Evolutionary conservation across 2,797 vertebrate genomes (phyloP).

Genomic region (Micropoecilia bifurca): DNA sequence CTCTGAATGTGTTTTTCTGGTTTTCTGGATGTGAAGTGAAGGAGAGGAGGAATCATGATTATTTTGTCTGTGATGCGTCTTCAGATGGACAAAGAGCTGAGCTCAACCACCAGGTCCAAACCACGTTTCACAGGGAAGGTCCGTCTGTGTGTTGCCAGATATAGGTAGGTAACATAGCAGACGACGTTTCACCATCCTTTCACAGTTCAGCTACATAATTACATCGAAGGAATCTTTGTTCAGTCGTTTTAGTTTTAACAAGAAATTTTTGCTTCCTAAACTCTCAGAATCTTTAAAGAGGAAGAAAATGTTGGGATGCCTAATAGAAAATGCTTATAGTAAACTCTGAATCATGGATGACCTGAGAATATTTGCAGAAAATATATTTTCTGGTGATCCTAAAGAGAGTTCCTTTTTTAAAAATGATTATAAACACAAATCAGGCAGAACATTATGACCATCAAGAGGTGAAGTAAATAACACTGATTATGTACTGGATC

Average conservation of each 20-base stretch:
- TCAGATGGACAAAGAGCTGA: conserved; percentile 95
- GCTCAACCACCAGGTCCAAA: conserved; percentile 88
- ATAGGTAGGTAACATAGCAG: conserved; percentile 84
- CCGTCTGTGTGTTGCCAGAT: conserved; percentile 95
- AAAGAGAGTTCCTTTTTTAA: conserved; percentile 62
- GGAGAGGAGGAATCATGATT: conserved; percentile 2
- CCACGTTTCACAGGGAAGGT: conserved; percentile 94
- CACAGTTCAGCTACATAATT: not conserved
- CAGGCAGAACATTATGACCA: not conserved
- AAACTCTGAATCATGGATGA: not conserved
- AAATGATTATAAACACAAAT: conserved; percentile 3
- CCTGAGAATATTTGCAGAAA: conserved; percentile 18
- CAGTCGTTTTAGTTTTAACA: not conserved
- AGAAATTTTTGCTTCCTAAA: conserved; percentile 6
- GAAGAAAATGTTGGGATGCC: not conserved
- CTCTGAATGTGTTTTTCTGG: not conserved
- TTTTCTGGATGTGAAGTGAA: not conserved
- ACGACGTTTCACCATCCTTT: not conserved
- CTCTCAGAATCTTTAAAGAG: not conserved
- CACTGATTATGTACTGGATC: not conserved
- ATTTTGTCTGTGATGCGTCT: conserved; percentile 14
- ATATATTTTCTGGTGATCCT: conserved; percentile 48
- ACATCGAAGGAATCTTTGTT: not conserved
- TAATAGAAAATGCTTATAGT: conserved; percentile 9
- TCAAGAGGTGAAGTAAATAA: not conserved